A percentile compares a stretch with the other conserved stretches of the same genome.
Evolutionary conservation across 2,113 vertebrate species (phyloP).

Genomic region (Sinocyclocheilus rhinocerous): DNA sequence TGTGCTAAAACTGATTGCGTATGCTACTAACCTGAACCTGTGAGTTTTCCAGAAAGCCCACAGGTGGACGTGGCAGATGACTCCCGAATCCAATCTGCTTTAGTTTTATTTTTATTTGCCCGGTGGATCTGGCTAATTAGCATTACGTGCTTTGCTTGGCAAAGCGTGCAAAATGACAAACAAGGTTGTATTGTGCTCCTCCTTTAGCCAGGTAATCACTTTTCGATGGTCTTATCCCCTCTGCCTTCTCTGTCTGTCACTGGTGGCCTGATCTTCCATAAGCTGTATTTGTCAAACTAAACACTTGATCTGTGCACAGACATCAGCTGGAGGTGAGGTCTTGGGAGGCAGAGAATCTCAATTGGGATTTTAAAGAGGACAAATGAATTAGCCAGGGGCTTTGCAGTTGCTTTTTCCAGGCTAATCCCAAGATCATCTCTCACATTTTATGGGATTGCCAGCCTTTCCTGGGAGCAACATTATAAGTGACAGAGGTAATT

Average conservation of each 20-base stretch:
- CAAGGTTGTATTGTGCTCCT: conserved; percentile 78
- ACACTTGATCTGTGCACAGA: conserved; percentile 81
- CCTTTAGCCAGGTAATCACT: conserved; percentile 88
- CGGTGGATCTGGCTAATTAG: conserved; percentile 67
- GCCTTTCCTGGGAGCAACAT: conserved; percentile 58
- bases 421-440: conserved; percentile 71
- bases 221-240: conserved; percentile 79
- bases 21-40: conserved; percentile 26
- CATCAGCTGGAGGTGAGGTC: conserved; percentile 73
- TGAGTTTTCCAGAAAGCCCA: conserved; percentile 32
- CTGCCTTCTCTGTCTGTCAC: conserved; percentile 75
- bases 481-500: conserved; percentile 69
- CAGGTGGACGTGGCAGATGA: conserved; percentile 50
- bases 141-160: conserved; percentile 76
- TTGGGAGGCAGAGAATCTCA: conserved; percentile 76
- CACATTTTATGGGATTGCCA: conserved; percentile 64
- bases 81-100: conserved; percentile 72
- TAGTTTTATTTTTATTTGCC: conserved; percentile 78
- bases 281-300: conserved; percentile 83
- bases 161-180: conserved; percentile 80
- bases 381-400: conserved; percentile 75
- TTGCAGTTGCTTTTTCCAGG: conserved; percentile 72
- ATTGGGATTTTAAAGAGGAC: conserved; percentile 77
- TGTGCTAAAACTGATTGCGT: not conserved
- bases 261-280: conserved; percentile 69